Evolutionary conservation across 2,888 invertebrate species (phyloP), one percentile per base, ranked within the genome.

Genomic region (Ligdia adustata): DNA sequence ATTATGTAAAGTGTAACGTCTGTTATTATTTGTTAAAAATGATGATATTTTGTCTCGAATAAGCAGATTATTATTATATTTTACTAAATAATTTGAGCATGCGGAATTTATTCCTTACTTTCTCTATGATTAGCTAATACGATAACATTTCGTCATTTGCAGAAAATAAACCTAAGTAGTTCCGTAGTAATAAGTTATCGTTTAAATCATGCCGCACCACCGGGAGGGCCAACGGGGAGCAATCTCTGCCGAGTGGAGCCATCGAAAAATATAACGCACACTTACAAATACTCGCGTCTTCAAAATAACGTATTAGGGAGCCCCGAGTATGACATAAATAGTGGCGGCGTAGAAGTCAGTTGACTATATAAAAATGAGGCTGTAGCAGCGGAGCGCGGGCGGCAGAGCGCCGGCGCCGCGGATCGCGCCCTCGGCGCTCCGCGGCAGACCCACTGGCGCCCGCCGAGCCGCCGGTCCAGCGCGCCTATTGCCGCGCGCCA

Each of bases 291-390:
- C 79, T 79, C 69, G 74, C 76, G 74, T 79, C 78, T 73, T 82
- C 76, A 80, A 88, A 86, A 85, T 84, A 86, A 82, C 78, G 79
- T 82, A 87, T 84, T 81, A 84, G 80, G 79, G 79, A 82, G 79
- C 79, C 78, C 72, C 76, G 80, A 82, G 79, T 86, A 83, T 87
- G 87, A 86, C 83, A 88, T 88, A 86, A 87, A 86, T 87, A 87
- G 86, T 85, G 81, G 79, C 79, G 79, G 82, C 75, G 82, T 82
- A 82, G 86, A 88, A 89, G 88, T 87, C 87, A 88, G 84, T 88
- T 79, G 85, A 88, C 85, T 89, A 84, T 86, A 87, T 88, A 88
- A 88, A 88, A 89, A 83, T 87, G 83, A 80, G 83, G 78, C 72
- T 82, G 79, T 78, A n/a, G n/a, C 73, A 75, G 77, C 72, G 82